Base-by-base conservation (phyloP, 2,888 invertebrate species). In the Rhagophthalmus giganteus region DNA sequence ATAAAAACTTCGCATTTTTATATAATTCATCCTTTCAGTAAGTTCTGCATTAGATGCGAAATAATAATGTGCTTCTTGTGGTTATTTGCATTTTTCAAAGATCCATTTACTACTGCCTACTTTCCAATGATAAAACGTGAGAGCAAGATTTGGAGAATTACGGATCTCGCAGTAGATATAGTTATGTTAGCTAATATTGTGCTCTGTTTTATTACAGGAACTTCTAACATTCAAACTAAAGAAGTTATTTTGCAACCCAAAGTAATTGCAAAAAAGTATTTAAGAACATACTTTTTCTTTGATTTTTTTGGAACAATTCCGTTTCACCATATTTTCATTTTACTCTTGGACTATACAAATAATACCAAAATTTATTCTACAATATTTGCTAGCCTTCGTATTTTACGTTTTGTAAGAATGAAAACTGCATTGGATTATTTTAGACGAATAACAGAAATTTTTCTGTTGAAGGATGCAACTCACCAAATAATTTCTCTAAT, bases 1-100 rank as follows among this genome's bases (percentile, higher is more conserved):
- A 62, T 68, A 4, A 62, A 62, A 10, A 65, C 65, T 2, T 9
- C 47, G 0, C 24, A 67, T 14, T 67, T 69, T 66, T 74, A 70
- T 68, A 49, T 71, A 9, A 67, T 74, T 51, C 74, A 74, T 54
- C 74, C 74, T 0, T 73, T 63, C 54, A 74, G 74, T 45, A 38
- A 34, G 9, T 45, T 57, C 4, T 32, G 32, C 5, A 24, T 52
- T 25, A 46, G 33, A 15, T 27, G 38, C n/a, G 57, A 60, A 40
- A 40, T 54, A 1, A 13, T 52, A 13, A 38, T 59, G 49, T 51
- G 46, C 16, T 2, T 59, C 3, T 11, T 50, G 7, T 60, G 54
- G 49, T 33, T 55, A 30, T 34, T 54, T 5, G 16, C 37, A 8
- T 59, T 59, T 28, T 28, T 55, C 7, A 11, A 37, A n/a, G 45